Evolutionary conservation across 1,140 invertebrate genomes (phyloP).

Genomic region (Bombus waltoni): DNA sequence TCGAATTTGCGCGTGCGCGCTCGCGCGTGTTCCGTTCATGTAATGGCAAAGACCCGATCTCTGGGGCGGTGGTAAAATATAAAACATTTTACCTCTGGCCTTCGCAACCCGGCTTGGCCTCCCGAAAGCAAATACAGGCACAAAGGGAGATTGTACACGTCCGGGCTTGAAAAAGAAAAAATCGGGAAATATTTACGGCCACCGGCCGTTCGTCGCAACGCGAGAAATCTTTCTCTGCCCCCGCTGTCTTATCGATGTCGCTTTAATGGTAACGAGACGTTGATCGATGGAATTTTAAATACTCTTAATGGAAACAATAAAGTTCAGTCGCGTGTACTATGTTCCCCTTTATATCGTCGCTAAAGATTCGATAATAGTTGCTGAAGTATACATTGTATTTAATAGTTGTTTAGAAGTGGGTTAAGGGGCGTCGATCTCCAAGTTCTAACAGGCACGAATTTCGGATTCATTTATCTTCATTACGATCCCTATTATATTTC

Average conservation of each 20-base stretch:
- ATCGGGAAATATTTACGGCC: constrained; percentile 51
- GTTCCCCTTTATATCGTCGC: background rate
- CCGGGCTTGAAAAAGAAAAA: constrained; percentile 37
- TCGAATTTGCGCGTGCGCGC: constrained; percentile 6
- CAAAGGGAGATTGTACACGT: constrained; percentile 43
- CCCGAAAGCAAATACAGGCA: constrained; percentile 45
- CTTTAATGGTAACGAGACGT: too few relatives aligned
- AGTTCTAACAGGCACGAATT: too few relatives aligned
- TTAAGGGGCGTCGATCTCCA: too few relatives aligned
- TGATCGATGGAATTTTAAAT: constrained; percentile 5
- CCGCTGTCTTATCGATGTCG: background rate
- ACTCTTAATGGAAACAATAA: background rate
- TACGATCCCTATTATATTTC: too few relatives aligned
- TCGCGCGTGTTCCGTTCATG: background rate
- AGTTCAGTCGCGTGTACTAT: background rate
- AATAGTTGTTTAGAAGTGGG: too few relatives aligned
- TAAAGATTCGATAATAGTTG: background rate
- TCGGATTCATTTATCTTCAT: too few relatives aligned
- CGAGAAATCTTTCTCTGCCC: background rate
- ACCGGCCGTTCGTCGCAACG: background rate
- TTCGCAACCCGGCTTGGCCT: constrained; percentile 17
- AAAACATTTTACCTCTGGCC: constrained; percentile 61
- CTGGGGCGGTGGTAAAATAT: constrained; percentile 48
- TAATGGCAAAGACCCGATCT: constrained; percentile 37
- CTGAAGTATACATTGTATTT: too few relatives aligned